Evolutionary conservation across 2,113 vertebrate genomes (phyloP).

Genomic region (Anguilla japonica): DNA sequence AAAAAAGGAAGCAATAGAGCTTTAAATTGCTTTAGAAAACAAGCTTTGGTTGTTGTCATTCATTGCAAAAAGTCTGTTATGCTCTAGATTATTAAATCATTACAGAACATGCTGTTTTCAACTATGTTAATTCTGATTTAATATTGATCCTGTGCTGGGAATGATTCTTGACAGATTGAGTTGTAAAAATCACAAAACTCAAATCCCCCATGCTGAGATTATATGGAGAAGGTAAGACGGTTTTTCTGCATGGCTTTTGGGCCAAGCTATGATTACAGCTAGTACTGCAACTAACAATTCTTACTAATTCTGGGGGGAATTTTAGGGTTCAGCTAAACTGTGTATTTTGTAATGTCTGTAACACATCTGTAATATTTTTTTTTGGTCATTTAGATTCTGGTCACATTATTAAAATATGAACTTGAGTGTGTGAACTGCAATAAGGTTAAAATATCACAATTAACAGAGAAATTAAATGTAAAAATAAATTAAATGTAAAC

Average conservation of each 20-base stretch:
- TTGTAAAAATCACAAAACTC: slow-evolving; percentile 66
- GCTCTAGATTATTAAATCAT: not conserved
- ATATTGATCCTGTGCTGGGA: slow-evolving; percentile 67
- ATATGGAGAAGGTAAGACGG: slow-evolving; percentile 47
- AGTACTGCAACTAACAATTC: slow-evolving; percentile 36
- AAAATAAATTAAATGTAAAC: not conserved
- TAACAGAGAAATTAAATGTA: not conserved
- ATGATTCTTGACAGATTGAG: slow-evolving; percentile 84
- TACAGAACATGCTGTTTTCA: not conserved
- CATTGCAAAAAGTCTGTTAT: not conserved
- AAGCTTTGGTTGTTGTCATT: not conserved
- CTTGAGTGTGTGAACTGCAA: not conserved
- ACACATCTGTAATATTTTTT: not conserved
- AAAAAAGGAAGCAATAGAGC: not conserved
- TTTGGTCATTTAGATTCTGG: not conserved
- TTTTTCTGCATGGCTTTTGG: slow-evolving; percentile 27
- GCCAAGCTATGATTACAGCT: slow-evolving; percentile 48
- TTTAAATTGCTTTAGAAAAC: not conserved
- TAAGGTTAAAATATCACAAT: not conserved
- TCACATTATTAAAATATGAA: not conserved
- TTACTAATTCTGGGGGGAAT: slow-evolving; percentile 19
- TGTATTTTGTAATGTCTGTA: not conserved
- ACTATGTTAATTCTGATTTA: not conserved
- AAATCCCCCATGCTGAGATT: slow-evolving; percentile 16
- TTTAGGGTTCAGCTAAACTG: slow-evolving; percentile 37